Percentiles rank a stretch among this genome's conserved stretches.
phyloP scores from a whole-genome alignment of 2,797 vertebrate species.

The Micropoecilia bifurca region DNA sequence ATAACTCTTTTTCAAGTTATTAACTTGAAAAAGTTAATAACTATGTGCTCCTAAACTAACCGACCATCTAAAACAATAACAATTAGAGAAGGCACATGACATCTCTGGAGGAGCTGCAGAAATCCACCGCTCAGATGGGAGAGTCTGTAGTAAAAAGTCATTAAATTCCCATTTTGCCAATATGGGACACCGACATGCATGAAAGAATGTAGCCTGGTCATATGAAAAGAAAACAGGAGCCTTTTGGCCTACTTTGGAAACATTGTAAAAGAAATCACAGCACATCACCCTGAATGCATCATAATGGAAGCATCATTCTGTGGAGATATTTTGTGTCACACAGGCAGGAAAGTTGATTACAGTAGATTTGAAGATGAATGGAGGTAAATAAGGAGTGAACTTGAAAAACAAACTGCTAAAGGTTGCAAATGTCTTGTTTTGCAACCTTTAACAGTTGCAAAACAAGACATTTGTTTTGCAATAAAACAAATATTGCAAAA shows the following conservation, averaged over 20 bases:
- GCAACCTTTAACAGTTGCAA: too few relatives aligned
- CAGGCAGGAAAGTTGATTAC: background rate
- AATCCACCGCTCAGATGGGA: too few relatives aligned
- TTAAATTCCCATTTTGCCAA: background rate
- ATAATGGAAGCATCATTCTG: background rate
- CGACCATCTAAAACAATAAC: too few relatives aligned
- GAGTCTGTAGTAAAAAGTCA: too few relatives aligned
- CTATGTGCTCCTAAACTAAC: too few relatives aligned
- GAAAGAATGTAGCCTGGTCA: background rate
- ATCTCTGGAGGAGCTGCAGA: too few relatives aligned
- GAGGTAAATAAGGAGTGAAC: background rate
- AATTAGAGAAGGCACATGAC: too few relatives aligned
- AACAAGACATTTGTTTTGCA: too few relatives aligned
- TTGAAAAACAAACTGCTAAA: background rate
- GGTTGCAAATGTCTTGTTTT: background rate
- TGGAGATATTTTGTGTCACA: background rate
- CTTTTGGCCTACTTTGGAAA: background rate
- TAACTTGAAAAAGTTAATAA: too few relatives aligned
- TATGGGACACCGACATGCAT: background rate
- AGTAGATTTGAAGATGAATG: background rate
- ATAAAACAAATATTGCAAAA: too few relatives aligned
- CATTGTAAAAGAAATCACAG: background rate
- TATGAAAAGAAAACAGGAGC: background rate
- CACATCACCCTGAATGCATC: background rate
- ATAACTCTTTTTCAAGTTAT: background rate